Evolutionary conservation across 2,888 invertebrate species (phyloP).

Genomic region (Nematopogon swammerdamellus): DNA sequence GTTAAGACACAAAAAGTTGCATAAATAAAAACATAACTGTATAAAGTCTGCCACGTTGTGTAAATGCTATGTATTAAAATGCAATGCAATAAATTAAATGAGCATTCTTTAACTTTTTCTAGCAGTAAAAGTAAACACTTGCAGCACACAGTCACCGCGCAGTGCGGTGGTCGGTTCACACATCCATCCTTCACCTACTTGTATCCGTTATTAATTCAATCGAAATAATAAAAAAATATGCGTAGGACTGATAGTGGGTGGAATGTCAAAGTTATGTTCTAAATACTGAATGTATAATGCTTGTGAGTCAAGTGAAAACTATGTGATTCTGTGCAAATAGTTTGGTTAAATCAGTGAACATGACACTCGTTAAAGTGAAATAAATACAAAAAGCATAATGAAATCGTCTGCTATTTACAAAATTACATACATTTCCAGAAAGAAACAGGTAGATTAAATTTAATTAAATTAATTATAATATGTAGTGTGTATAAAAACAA

Average conservation of each 20-base stretch:
- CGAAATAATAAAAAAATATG: neutral
- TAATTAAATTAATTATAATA: too few species aligned
- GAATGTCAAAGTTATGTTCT: neutral
- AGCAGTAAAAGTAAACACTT: constrained; percentile 40
- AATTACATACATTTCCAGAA: constrained; percentile 45
- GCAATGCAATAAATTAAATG: constrained; percentile 23
- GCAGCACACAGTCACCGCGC: neutral
- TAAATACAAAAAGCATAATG: constrained; percentile 19
- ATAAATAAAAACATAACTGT: too few species aligned
- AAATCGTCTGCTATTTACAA: constrained; percentile 47
- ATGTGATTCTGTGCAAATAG: too few species aligned
- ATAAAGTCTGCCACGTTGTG: too few species aligned
- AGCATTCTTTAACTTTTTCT: constrained; percentile 24
- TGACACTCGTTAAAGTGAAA: neutral
- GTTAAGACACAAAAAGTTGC: too few species aligned
- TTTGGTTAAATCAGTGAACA: too few species aligned
- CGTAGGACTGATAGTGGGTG: neutral
- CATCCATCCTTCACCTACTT: neutral
- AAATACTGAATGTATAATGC: neutral
- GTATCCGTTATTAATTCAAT: neutral
- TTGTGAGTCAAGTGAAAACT: neutral
- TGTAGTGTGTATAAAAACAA: too few species aligned
- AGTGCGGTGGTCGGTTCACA: neutral
- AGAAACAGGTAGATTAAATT: constrained; percentile 30
- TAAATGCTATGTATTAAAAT: constrained; percentile 7